Conservation (phyloP, 1,140 invertebrate genomes). For the Calycopis cecrops region DNA sequence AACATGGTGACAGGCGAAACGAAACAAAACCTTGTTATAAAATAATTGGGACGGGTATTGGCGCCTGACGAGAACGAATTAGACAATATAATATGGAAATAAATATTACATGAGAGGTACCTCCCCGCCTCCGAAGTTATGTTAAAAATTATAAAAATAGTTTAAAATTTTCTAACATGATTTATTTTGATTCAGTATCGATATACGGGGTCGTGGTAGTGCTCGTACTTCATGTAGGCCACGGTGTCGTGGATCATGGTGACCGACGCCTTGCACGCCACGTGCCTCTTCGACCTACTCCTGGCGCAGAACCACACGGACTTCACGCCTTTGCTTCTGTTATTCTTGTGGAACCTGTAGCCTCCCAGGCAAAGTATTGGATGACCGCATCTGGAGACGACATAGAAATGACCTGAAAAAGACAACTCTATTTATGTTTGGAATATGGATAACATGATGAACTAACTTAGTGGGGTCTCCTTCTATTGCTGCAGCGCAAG, state of each 20-base stretch:
- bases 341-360: constrained; percentile 33
- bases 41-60: too few species aligned
- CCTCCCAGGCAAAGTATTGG: constrained; percentile 28
- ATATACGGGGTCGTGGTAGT: constrained; percentile 23
- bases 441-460: too few species aligned
- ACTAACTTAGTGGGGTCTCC: too few species aligned
- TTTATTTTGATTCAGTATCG: constrained; percentile 3
- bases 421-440: not conserved
- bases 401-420: constrained; percentile 26
- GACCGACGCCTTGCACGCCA: constrained; percentile 33
- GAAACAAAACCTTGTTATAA: too few species aligned
- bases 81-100: too few species aligned
- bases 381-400: constrained; percentile 23
- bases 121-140: too few species aligned
- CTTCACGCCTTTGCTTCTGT: constrained; percentile 25
- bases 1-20: too few species aligned
- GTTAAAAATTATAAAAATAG: too few species aligned
- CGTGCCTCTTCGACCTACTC: constrained; percentile 13
- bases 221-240: constrained; percentile 21
- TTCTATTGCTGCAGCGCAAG: too few species aligned
- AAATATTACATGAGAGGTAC: not conserved
- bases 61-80: too few species aligned
- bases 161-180: not conserved
- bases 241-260: constrained; percentile 23
- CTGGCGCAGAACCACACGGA: constrained; percentile 35